Conservation (phyloP, 2,888 invertebrate genomes). For the Brachyptera putata region DNA sequence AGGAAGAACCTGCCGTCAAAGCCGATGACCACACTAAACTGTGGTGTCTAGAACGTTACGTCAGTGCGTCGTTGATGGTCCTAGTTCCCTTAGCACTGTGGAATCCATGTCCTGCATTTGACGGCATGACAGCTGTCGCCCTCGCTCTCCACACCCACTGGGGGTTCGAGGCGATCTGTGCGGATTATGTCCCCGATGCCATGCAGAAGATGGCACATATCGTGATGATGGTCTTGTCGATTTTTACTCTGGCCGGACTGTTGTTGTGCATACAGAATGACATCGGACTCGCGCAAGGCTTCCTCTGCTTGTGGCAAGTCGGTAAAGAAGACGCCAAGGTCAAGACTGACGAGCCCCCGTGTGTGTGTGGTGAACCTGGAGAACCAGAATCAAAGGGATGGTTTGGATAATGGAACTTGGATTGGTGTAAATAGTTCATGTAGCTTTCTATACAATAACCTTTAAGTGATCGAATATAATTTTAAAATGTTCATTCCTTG, state of each 20-base stretch:
- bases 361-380: neutral
- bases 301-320: neutral
- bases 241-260: neutral
- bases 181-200: neutral
- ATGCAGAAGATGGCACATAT: neutral
- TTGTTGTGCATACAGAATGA: neutral
- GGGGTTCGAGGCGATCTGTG: neutral
- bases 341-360: neutral
- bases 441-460: too few relatives aligned
- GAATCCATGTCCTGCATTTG: neutral
- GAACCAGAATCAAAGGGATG: too few relatives aligned
- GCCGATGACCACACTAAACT: constrained; percentile 3
- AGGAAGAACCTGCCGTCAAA: too few relatives aligned
- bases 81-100: neutral
- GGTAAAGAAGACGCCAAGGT: constrained; percentile 4
- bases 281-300: neutral
- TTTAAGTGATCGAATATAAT: too few relatives aligned
- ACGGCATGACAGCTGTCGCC: neutral
- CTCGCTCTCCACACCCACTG: neutral
- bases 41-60: neutral
- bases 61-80: neutral
- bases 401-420: too few relatives aligned
- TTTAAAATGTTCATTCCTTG: too few relatives aligned
- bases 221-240: neutral
- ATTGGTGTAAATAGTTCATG: too few relatives aligned